Base-by-base conservation (phyloP, 2,888 invertebrate genomes). In the Falcaria lacertinaria region DNA sequence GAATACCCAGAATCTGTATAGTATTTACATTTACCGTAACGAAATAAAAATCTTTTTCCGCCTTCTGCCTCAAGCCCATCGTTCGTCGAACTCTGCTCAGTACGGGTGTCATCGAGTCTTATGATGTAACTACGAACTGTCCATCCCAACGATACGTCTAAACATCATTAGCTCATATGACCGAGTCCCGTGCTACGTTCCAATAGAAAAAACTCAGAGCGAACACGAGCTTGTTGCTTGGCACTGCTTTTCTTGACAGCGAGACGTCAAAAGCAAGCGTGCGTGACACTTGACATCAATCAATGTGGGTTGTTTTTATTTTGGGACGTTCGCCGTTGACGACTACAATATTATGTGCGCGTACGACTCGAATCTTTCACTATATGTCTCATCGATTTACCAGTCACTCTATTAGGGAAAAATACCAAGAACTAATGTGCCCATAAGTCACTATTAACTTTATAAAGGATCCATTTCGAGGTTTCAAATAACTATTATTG, bases 231-330 rank as follows among this genome's bases (percentile, higher is more conserved):
- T 62, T 67, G 64, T 77, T 75, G 64, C 64, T 68, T 74, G 72
- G 65, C 78, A 76, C 81, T 82, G 75, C 76, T 74, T 78, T 74
- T 72, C 80, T 75, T 77, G 77, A 78, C 74, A 69, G 68, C 62
- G 60, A 63, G 60, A 73, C 64, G 84, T 87, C 87, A 86, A 79
- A 84, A 80, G 79, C 80, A 69, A 76, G 69, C 75, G 79, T 66
- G 74, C 74, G 73, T 76, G 79, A 69, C 71, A 74, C 77, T 67
- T 64, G 69, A 77, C 83, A 86, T 87, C 85, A 84, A 86, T 87
- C 85, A 85, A 80, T 79, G 70, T 74, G 61, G 72, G 71, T 62
- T 71, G 64, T 57, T 69, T 75, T 76, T 82, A 84, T 87, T 85
- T 84, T 74, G 64, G 65, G 72, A 66, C 58, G 54, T 60, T 60